phyloP scores from a whole-genome alignment of 2,888 invertebrate species.

The Bugula neritina region DNA sequence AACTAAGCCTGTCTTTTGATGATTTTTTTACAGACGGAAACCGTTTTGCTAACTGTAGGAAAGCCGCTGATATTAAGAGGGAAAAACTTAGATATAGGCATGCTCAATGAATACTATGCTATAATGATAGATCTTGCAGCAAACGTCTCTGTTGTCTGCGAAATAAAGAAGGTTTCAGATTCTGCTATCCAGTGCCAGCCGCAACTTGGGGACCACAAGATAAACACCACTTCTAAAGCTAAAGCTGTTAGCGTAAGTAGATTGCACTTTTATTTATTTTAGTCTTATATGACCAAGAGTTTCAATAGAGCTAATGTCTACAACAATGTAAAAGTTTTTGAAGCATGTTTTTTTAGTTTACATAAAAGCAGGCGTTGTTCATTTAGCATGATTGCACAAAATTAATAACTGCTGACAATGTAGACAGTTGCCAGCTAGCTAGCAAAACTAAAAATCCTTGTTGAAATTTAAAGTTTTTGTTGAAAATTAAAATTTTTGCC shows the following conservation, averaged over 20 bases:
- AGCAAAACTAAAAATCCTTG: too few species aligned
- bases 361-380: too few species aligned
- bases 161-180: neutral
- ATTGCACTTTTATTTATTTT: too few species aligned
- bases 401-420: too few species aligned
- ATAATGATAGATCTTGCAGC: neutral
- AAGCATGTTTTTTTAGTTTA: too few species aligned
- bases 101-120: neutral
- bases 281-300: too few species aligned
- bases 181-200: neutral
- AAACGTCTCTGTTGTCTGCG: neutral
- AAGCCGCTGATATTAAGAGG: neutral
- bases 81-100: neutral
- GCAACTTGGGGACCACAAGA: neutral
- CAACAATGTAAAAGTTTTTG: too few species aligned
- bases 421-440: too few species aligned
- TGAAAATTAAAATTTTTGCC: too few species aligned
- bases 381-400: too few species aligned
- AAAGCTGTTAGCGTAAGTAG: neutral
- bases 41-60: neutral
- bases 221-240: neutral
- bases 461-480: too few species aligned
- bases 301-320: too few species aligned
- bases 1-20: neutral
- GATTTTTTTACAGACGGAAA: neutral